phyloP scores from a whole-genome alignment of 2,797 vertebrate genomes.

The Enoplosus armatus region DNA sequence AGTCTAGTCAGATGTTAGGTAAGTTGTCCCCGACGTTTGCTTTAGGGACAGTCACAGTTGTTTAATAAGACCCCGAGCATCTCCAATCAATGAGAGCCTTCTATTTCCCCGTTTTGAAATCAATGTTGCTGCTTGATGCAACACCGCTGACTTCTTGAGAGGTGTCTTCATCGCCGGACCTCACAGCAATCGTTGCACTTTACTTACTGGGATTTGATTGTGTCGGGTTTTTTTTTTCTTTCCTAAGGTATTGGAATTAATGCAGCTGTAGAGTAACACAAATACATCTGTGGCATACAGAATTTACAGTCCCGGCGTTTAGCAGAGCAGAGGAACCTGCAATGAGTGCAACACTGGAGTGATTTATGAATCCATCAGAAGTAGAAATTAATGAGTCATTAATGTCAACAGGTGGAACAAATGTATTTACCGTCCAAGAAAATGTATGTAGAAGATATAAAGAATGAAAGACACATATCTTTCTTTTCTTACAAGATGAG shows the following conservation, averaged over 20 bases:
- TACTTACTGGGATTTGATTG: slow-evolving; percentile 48
- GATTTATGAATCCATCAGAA: background rate
- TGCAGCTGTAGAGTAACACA: background rate
- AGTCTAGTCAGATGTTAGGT: slow-evolving; percentile 85
- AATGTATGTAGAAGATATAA: background rate
- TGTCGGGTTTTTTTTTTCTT: background rate
- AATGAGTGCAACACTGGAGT: background rate
- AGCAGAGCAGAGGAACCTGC: background rate
- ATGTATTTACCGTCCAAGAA: background rate
- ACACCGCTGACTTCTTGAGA: slow-evolving; percentile 72
- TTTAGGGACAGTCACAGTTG: slow-evolving; percentile 82
- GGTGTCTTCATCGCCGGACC: slow-evolving; percentile 52
- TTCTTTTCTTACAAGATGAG: background rate
- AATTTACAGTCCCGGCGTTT: background rate
- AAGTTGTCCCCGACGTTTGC: slow-evolving; percentile 81
- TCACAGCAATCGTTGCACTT: slow-evolving; percentile 41
- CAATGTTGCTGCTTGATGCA: slow-evolving; percentile 80
- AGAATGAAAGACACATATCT: background rate
- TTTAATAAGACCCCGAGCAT: slow-evolving; percentile 88
- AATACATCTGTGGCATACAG: background rate
- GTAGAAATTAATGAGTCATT: background rate
- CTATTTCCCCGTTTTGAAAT: slow-evolving; percentile 78
- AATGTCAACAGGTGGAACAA: slow-evolving; percentile 1
- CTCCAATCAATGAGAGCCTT: slow-evolving; percentile 84
- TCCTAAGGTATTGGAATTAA: slow-evolving; percentile 8